Evolutionary conservation across 2,113 vertebrate genomes (phyloP).

Genomic region (Grallaria varia): DNA sequence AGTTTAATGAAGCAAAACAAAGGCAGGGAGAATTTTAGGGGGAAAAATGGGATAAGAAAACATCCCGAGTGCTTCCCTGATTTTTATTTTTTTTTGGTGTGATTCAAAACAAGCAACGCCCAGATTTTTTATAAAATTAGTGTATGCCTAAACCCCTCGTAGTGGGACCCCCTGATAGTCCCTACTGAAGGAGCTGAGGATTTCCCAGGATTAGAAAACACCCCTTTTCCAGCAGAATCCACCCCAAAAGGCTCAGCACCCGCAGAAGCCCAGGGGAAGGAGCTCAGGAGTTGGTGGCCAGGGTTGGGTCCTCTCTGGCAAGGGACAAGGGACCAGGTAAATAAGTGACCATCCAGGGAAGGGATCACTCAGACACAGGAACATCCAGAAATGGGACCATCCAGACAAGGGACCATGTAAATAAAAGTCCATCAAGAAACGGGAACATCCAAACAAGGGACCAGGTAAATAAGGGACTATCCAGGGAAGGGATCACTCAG

Average conservation of each 20-base stretch:
- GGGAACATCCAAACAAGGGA: not conserved
- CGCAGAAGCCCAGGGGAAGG: not conserved
- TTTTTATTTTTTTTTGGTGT: no score
- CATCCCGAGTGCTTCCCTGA: not conserved
- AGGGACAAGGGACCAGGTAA: not conserved
- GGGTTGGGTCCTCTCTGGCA: not conserved
- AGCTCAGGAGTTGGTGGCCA: not conserved
- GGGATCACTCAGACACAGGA: not conserved
- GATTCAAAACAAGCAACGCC: not conserved
- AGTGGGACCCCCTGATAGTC: not conserved
- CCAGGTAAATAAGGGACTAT: not conserved
- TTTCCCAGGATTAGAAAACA: not conserved
- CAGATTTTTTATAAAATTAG: not conserved
- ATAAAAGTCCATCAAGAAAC: not conserved
- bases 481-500: not conserved
- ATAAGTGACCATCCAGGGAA: not conserved
- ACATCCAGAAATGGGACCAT: not conserved
- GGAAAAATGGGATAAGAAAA: accelerated
- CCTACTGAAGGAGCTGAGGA: accelerated
- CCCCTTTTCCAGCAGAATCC: not conserved
- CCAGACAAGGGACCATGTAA: not conserved
- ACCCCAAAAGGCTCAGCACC: not conserved
- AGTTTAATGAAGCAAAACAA: not conserved
- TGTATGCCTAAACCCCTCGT: accelerated
- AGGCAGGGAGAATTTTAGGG: not conserved